Evolutionary conservation across 2,888 invertebrate genomes (phyloP).

Genomic region (Drosophila buzzatii): DNA sequence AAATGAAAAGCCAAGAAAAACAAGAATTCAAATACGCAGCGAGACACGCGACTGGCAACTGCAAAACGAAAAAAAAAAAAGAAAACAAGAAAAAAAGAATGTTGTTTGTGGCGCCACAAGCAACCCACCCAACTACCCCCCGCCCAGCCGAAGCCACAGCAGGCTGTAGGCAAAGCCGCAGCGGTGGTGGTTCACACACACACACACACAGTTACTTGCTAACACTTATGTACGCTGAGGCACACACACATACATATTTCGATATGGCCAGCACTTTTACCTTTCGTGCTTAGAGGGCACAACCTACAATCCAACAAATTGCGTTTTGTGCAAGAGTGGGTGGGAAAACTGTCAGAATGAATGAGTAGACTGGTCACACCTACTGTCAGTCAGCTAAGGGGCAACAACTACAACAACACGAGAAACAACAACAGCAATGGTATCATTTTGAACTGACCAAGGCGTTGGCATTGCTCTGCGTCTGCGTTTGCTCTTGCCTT

Average conservation of each 20-base stretch:
- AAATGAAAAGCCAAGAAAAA: slow-evolving; percentile 26
- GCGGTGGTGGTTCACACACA: slow-evolving; percentile 54
- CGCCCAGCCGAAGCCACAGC: slow-evolving; percentile 30
- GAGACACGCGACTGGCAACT: slow-evolving; percentile 74
- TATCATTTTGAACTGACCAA: slow-evolving; percentile 68
- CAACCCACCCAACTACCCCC: slow-evolving; percentile 42
- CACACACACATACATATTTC: slow-evolving; percentile 23
- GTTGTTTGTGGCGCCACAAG: slow-evolving; percentile 74
- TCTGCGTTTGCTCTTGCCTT: slow-evolving; percentile 23
- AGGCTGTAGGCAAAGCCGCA: slow-evolving; percentile 38
- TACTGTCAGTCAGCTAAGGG: slow-evolving; percentile 81
- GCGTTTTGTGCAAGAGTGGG: slow-evolving; percentile 82
- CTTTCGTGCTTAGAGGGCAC: slow-evolving; percentile 81
- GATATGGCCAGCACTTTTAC: slow-evolving; percentile 70
- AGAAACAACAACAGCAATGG: slow-evolving; percentile 33
- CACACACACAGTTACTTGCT: neutral
- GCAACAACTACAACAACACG: slow-evolving; percentile 36
- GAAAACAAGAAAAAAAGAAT: slow-evolving; percentile 42
- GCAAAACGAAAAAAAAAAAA: slow-evolving; percentile 68
- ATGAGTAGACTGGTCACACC: slow-evolving; percentile 84
- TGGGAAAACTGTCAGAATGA: slow-evolving; percentile 84
- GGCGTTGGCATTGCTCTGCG: slow-evolving; percentile 64
- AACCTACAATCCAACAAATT: slow-evolving; percentile 82
- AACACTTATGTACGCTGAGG: slow-evolving; percentile 5
- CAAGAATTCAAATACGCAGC: slow-evolving; percentile 56